A percentile compares a stretch with the other conserved stretches of the same genome.
These are phyloP conservation scores for Heloderma charlesbogerti DNA, from an alignment of 2,113 vertebrate species.

Conservation along the genomic window DNA sequence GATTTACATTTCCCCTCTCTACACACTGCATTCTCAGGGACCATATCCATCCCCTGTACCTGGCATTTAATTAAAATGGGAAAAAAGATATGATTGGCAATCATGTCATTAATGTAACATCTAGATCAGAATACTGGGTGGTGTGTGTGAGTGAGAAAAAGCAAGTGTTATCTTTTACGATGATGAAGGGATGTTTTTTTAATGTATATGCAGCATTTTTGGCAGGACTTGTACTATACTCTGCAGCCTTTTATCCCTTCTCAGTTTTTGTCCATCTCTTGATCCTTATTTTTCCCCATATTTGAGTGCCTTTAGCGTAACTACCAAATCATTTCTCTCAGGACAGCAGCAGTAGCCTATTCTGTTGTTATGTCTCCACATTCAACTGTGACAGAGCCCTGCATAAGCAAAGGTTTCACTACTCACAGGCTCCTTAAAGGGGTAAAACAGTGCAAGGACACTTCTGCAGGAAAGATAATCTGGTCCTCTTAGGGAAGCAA, in stretches of 20 bases:
- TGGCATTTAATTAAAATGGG: background rate
- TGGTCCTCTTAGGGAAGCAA: background rate
- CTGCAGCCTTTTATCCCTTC: background rate
- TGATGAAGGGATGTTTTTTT: background rate
- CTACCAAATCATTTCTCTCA: background rate
- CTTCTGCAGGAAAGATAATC: background rate
- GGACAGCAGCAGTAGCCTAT: background rate
- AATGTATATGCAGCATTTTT: background rate
- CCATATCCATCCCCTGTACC: no score
- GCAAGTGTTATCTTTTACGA: background rate
- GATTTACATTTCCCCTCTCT: background rate
- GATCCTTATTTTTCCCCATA: background rate
- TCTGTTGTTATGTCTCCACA: background rate
- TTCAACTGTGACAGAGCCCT: accelerated
- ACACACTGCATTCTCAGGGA: no score
- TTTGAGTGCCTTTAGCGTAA: background rate
- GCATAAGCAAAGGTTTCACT: background rate
- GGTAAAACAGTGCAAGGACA: background rate
- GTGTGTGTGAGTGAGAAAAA: background rate
- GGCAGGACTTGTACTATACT: background rate
- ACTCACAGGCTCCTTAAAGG: background rate
- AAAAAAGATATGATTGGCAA: background rate
- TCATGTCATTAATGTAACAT: no score
- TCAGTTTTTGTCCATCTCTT: background rate
- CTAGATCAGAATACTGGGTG: background rate